Percentiles rank a stretch among this genome's conserved stretches.
These are phyloP conservation scores for Apodemia duryi DNA, from an alignment of 2,888 invertebrate genomes.

Conservation along the genomic window DNA sequence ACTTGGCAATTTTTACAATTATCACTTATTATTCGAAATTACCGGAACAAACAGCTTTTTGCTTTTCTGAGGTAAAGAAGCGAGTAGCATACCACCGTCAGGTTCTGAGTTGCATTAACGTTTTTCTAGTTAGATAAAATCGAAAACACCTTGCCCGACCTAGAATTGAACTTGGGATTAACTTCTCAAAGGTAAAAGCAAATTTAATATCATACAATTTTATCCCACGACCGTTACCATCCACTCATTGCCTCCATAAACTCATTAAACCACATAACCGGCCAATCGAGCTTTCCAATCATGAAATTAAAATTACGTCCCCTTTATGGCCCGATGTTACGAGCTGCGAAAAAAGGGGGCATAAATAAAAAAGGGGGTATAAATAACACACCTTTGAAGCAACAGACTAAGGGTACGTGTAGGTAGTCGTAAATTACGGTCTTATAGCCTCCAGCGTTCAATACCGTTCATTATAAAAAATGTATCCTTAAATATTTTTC, in stretches of 20 bases:
- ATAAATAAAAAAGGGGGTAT: slow-evolving; percentile 76
- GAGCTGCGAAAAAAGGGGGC: slow-evolving; percentile 79
- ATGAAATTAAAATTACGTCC: slow-evolving; percentile 78
- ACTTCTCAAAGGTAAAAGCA: no score
- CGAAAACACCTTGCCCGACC: not conserved
- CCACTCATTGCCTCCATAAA: slow-evolving; percentile 65
- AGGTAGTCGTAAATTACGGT: slow-evolving; percentile 67
- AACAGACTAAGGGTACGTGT: slow-evolving; percentile 48
- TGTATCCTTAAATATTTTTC: slow-evolving; percentile 55
- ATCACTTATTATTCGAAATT: no score
- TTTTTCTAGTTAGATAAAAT: no score
- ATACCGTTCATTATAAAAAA: slow-evolving; percentile 75
- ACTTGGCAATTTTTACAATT: no score
- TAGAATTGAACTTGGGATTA: no score
- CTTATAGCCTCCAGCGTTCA: slow-evolving; percentile 68
- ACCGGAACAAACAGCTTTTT: no score
- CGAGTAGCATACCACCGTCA: no score
- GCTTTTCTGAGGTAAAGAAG: no score
- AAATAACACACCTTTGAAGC: slow-evolving; percentile 77
- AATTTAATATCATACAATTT: not conserved
- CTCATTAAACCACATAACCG: slow-evolving; percentile 76
- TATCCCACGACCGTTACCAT: slow-evolving; percentile 62
- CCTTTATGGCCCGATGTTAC: slow-evolving; percentile 74
- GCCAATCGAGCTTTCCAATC: slow-evolving; percentile 78
- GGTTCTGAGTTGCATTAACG: no score